Evolutionary conservation across 2,797 vertebrate species (phyloP), one percentile per base, ranked within the genome.

Genomic region (Danio tinwini): DNA sequence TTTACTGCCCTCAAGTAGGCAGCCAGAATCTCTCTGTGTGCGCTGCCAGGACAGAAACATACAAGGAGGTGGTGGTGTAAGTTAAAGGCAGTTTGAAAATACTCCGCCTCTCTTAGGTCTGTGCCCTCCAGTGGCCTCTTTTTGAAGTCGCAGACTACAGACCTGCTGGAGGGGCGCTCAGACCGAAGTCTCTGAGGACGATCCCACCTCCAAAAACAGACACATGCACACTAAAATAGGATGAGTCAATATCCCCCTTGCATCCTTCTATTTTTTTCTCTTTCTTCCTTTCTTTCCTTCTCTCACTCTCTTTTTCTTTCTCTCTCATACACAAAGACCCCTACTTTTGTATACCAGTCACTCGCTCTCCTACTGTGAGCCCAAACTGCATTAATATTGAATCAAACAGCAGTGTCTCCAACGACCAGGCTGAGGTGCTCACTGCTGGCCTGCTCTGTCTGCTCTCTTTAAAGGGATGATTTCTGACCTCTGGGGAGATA

Each of bases 361-460:
- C 91, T 91, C 90, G 86, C 90, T 92, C 90, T 91, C 92, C 92
- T 89, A 92, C 89, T 90, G 92, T 84, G 91, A 93, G 74, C 90
- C 90, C 91, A 91, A 93, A 93, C 93, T 92, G 90, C 93, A 94
- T 94, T 94, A 94, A 94, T 94, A 94, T 94, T 93, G 93, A 93
- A 94, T 93, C 92, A 94, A 94, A 94, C 92, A 92, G 91, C 89
- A 91, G 90, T 89, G 91, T 92, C 90, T 93, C 89, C 91, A 92
- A 90, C 89, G 86, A 89, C 88, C 89, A 91, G 90, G 86, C 90
- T 91, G 88, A 90, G 88, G 85, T 85, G 88, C 88, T 87, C 89
- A 78, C 88, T 45, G 80, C 55, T 80, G 44, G 78, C 65, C 82
- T 49, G 49, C 74, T 78, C 90, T 92, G 92, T 93, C 92, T 93